phyloP scores from a whole-genome alignment of 2,113 vertebrate genomes.

The Gnathonemus longibarbis region DNA sequence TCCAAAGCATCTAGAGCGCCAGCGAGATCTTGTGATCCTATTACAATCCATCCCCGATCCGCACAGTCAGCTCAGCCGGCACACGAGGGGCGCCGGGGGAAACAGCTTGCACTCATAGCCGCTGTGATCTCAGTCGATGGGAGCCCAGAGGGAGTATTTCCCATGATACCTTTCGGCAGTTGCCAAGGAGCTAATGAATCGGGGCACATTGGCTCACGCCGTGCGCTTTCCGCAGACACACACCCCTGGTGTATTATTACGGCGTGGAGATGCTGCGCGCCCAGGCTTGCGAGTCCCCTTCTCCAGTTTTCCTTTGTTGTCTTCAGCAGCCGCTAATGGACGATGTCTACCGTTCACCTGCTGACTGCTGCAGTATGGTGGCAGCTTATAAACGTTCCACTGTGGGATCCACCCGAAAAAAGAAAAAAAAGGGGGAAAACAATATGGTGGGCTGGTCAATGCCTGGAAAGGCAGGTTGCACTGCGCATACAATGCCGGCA shows the following conservation, averaged over 20 bases:
- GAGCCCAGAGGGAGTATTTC: neutral
- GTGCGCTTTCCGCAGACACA: neutral
- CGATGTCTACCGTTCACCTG: neutral
- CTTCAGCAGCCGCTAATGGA: neutral
- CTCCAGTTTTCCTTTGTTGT: neutral
- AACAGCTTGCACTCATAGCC: neutral
- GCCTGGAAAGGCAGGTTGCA: neutral
- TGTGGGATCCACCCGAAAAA: neutral
- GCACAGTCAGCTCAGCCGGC: neutral
- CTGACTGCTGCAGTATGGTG: neutral
- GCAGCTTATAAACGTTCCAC: slow-evolving; percentile 1
- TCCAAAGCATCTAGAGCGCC: neutral
- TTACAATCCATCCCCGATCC: neutral
- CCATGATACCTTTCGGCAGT: slow-evolving; percentile 13
- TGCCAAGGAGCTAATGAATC: slow-evolving; percentile 27
- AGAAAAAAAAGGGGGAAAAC: neutral
- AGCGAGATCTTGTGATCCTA: slow-evolving; percentile 1
- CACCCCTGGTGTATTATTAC: neutral
- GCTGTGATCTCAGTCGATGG: neutral
- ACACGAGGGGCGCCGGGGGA: neutral
- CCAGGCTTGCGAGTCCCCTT: neutral
- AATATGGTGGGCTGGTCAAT: neutral
- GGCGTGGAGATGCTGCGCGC: neutral
- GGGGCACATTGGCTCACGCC: neutral
- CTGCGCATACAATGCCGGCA: neutral